A percentile compares a stretch with the other conserved stretches of the same genome.
Conservation (phyloP, 2,888 invertebrate species). For the Campopleginae sp. region DNA sequence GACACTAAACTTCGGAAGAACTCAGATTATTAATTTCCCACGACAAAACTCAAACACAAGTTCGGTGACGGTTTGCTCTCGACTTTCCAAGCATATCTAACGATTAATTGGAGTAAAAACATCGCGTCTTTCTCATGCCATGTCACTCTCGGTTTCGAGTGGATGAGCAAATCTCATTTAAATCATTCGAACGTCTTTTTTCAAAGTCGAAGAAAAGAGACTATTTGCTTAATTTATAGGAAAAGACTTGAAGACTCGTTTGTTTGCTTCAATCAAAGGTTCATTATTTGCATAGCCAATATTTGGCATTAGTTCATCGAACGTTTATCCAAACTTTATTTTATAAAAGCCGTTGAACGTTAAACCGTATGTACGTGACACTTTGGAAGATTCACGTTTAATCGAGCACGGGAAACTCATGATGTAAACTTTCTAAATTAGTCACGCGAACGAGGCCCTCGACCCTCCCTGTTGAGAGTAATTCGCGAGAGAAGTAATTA, state of each 20-base stretch:
- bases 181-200: too few relatives aligned
- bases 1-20: neutral
- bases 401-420: slow-evolving; percentile 48
- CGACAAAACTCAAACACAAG: neutral
- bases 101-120: neutral
- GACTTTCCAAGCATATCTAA: neutral
- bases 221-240: neutral
- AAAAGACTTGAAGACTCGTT: neutral
- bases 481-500: slow-evolving; percentile 62
- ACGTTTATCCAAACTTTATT: neutral
- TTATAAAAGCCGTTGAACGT: slow-evolving; percentile 13
- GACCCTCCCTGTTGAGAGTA: slow-evolving; percentile 48
- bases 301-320: neutral
- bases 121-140: neutral
- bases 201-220: too few relatives aligned
- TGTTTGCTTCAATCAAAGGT: neutral
- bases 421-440: slow-evolving; percentile 61
- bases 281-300: neutral
- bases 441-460: slow-evolving; percentile 51
- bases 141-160: neutral
- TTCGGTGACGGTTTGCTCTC: neutral
- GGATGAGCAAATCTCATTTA: too few relatives aligned
- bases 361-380: slow-evolving; percentile 24
- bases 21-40: neutral
- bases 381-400: slow-evolving; percentile 49